Evolutionary conservation across 2,113 vertebrate species (phyloP).

Genomic region (Antechinus flavipes): DNA sequence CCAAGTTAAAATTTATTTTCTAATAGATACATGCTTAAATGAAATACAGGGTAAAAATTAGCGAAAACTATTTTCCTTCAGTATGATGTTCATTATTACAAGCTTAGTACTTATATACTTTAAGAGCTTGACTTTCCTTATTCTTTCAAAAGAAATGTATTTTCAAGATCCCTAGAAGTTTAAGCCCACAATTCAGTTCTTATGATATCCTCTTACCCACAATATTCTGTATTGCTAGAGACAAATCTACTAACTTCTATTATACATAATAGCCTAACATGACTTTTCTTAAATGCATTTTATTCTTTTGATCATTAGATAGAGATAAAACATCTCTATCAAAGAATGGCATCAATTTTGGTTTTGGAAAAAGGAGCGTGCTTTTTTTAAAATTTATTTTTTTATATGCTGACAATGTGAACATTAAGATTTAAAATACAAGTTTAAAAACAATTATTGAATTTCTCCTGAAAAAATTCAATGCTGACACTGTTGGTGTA

Average conservation of each 20-base stretch:
- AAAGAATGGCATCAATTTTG: slow-evolving; percentile 10
- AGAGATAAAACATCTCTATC: slow-evolving; percentile 1
- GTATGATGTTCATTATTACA: slow-evolving; percentile 80
- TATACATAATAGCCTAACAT: neutral
- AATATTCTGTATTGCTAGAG: slow-evolving; percentile 15
- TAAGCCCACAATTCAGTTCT: slow-evolving; percentile 27
- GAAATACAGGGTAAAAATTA: slow-evolving; percentile 47
- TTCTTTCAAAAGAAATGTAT: slow-evolving; percentile 31
- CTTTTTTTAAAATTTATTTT: too few species aligned
- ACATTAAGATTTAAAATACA: slow-evolving; percentile 27
- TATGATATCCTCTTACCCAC: neutral
- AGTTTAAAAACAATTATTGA: slow-evolving; percentile 26
- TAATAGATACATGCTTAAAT: slow-evolving; percentile 47
- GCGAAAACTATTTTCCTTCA: slow-evolving; percentile 81
- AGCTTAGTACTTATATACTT: slow-evolving; percentile 56
- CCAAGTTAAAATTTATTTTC: slow-evolving; percentile 56
- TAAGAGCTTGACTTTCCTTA: slow-evolving; percentile 53
- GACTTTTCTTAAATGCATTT: neutral
- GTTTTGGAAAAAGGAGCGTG: slow-evolving; percentile 13
- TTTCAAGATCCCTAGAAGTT: slow-evolving; percentile 26
- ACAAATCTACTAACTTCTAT: slow-evolving; percentile 11
- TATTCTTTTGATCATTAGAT: neutral
- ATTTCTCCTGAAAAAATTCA: slow-evolving; percentile 65
- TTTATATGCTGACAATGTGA: neutral
- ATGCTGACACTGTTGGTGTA: neutral